Conservation (phyloP, 1,140 invertebrate genomes). For the Hyposmocoma kahamanoa region DNA sequence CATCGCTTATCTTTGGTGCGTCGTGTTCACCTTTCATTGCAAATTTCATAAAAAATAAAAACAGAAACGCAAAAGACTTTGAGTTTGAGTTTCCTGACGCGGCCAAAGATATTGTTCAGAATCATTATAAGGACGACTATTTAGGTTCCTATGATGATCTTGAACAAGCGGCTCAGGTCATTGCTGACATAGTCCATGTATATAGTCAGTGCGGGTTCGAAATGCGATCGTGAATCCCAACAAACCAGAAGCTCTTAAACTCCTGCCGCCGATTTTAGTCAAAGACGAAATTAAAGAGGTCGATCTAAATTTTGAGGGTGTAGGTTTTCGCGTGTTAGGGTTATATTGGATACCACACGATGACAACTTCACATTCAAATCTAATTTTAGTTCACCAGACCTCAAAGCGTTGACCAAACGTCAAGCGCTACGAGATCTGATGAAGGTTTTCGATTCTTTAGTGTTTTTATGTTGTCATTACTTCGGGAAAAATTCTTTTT, state of each 20-base stretch:
- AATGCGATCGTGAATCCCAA: no score
- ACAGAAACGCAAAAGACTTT: conserved; percentile 5
- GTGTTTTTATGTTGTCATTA: conserved; percentile 1
- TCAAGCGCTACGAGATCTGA: not conserved
- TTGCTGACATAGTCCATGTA: not conserved
- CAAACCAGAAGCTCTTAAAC: no score
- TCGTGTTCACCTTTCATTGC: not conserved
- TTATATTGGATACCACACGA: not conserved
- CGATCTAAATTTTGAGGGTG: not conserved
- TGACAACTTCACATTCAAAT: not conserved
- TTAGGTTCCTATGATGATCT: not conserved
- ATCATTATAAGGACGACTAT: not conserved
- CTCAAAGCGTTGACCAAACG: not conserved
- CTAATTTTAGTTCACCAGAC: not conserved
- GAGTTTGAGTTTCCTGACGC: not conserved
- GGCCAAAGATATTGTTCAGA: not conserved
- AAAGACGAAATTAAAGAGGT: no score
- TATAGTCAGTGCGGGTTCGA: no score
- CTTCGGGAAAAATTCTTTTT: not conserved
- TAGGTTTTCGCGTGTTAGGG: not conserved
- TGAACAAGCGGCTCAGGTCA: not conserved
- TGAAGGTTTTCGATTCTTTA: not conserved
- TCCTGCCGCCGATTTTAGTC: no score
- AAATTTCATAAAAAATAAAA: not conserved
- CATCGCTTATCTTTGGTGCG: not conserved